Base-by-base conservation (phyloP, 35 echinoderm and acorn worm species). In the Apostichopus parvimensis region DNA sequence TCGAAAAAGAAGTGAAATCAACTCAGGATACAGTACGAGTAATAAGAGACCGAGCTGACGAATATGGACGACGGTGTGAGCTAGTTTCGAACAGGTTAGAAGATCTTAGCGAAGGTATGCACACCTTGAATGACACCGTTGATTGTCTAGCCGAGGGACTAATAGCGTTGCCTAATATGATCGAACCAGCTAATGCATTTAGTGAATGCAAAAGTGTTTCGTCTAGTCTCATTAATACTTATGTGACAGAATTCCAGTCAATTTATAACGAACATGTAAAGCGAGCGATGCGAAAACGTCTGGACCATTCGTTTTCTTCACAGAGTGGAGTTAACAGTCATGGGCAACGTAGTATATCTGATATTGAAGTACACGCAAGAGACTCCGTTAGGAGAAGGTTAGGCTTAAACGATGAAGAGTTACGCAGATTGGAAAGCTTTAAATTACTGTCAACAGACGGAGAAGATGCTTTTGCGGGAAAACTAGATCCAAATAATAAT, bases 241-340 rank as follows among this genome's bases (percentile, higher is more conserved):
- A 88, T 21, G 62, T 88, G 15, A 66, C 86, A 10, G 86, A 88
- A 54, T 88, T 88, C 57, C 60, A 88, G 18, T 60, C 21, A 12
- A 88, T 88, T 9, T 88, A 72, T 72, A 64, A 88, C 61, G 86
- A 88, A 8, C 86, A 88, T 64, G 86, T 88, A 23, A 88, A 88
- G 61, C 13, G 64, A 21, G 86, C 86, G 0, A 17, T 88, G 61
- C 17, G 68, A 54, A 88, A 88, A 55, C 86, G 86, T 24, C 86
- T 88, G 86, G 86, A 73, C 61, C 86, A 88, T 22, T 88, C 86
- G 7, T 72, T 17, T 22, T 24, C 85, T 64, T 87, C 85, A 4
- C 21, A 26, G 61, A 23, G 61, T 6, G 45, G 45, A 12, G 14
- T 6, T 11, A 34, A 22, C 4, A 75, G 15, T 75, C 53, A 56